Conservation (phyloP, 1,140 invertebrate species). For the Proales similis region DNA sequence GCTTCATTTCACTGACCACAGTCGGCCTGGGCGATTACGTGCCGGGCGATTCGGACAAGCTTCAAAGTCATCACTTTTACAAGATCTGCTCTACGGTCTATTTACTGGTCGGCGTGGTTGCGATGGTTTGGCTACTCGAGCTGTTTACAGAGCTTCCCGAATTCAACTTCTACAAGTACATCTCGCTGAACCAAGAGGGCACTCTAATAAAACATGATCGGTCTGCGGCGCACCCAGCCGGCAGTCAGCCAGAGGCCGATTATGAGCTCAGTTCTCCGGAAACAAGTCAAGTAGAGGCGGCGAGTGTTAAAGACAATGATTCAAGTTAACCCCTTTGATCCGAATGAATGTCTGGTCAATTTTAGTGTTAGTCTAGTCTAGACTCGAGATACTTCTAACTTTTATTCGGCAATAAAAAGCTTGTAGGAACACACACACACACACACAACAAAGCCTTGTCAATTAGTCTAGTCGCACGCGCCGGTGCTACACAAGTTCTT, state of each 20-base stretch:
- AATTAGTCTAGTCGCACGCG: slow-evolving; percentile 38
- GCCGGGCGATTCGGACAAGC: slow-evolving; percentile 32
- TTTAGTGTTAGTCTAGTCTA: neutral
- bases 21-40: slow-evolving; percentile 60
- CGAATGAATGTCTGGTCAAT: neutral
- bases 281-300: too few species aligned
- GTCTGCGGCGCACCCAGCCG: neutral
- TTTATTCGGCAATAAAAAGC: too few species aligned
- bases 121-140: slow-evolving; percentile 28
- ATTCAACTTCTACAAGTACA: slow-evolving; percentile 35
- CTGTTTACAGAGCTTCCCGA: slow-evolving; percentile 24
- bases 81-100: slow-evolving; percentile 33
- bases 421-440: too few species aligned
- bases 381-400: neutral
- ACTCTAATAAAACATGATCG: slow-evolving; percentile 15
- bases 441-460: slow-evolving; percentile 40
- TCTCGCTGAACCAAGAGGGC: slow-evolving; percentile 24
- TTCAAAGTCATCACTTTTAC: slow-evolving; percentile 13
- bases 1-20: slow-evolving; percentile 94
- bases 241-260: neutral
- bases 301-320: too few species aligned
- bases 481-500: slow-evolving; percentile 49
- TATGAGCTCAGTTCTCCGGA: slow-evolving; percentile 9
- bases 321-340: too few species aligned
- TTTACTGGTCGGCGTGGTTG: slow-evolving; percentile 23